Evolutionary conservation across 1,140 invertebrate genomes (phyloP).

Genomic region (Drosophila navojoa): DNA sequence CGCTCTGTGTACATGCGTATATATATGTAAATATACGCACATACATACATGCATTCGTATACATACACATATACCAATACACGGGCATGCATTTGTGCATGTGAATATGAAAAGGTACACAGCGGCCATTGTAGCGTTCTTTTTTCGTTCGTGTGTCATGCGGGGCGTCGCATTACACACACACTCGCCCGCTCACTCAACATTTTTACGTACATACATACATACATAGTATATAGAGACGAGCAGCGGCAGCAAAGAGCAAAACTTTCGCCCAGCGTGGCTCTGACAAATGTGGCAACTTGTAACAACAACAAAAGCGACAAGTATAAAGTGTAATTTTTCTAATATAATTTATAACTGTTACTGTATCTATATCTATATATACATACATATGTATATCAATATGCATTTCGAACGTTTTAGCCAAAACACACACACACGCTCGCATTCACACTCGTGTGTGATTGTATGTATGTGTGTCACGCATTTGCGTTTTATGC

Average conservation of each 20-base stretch:
- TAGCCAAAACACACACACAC: slow-evolving; percentile 16
- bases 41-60: slow-evolving; percentile 24
- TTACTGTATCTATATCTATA: not conserved
- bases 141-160: slow-evolving; percentile 37
- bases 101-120: slow-evolving; percentile 31
- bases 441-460: no score
- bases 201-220: slow-evolving; percentile 15
- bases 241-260: slow-evolving; percentile 3
- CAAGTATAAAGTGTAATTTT: slow-evolving; percentile 48
- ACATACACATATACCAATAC: not conserved
- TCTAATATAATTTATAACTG: slow-evolving; percentile 37
- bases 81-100: slow-evolving; percentile 16
- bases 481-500: slow-evolving; percentile 41
- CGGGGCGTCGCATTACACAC: slow-evolving; percentile 25
- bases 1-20: slow-evolving; percentile 23
- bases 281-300: slow-evolving; percentile 48
- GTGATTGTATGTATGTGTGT: slow-evolving; percentile 27
- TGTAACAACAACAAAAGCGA: slow-evolving; percentile 31
- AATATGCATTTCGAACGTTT: slow-evolving; percentile 33
- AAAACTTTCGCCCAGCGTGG: slow-evolving; percentile 55
- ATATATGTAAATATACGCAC: slow-evolving; percentile 14
- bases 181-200: not conserved
- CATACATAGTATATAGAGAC: slow-evolving; percentile 8
- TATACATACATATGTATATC: slow-evolving; percentile 10
- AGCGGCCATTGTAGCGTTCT: slow-evolving; percentile 23